Conservation (phyloP, 2,113 vertebrate genomes). For the Gallinago paraguaiae region DNA sequence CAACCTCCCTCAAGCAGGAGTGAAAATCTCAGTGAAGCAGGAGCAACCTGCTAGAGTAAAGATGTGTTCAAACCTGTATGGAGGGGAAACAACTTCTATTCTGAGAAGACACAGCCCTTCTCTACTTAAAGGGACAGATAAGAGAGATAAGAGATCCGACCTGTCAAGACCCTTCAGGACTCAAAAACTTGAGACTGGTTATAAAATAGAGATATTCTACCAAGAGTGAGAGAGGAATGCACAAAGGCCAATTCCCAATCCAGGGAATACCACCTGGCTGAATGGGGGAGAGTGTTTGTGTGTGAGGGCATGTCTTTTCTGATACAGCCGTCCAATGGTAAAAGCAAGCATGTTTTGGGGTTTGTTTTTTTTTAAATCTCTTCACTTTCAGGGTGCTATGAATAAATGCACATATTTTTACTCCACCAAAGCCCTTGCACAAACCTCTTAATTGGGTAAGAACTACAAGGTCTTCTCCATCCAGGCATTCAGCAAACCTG, state of each 20-base stretch:
- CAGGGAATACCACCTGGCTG: neutral
- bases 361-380: neutral
- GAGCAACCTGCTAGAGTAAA: neutral
- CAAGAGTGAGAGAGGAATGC: neutral
- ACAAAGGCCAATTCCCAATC: neutral
- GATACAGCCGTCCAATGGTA: neutral
- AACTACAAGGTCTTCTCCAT: neutral
- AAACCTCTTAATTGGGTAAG: neutral
- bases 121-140: neutral
- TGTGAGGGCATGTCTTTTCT: neutral
- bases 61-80: neutral
- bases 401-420: neutral
- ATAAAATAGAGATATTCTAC: neutral
- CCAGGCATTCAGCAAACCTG: neutral
- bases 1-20: neutral
- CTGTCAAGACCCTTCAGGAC: neutral
- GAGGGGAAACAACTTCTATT: neutral
- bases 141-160: neutral
- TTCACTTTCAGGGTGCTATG: neutral
- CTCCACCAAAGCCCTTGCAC: neutral
- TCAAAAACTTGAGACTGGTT: neutral
- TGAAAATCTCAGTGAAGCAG: too few species aligned
- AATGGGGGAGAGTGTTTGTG: neutral
- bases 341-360: neutral
- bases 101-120: neutral